Percentiles rank a stretch among this genome's conserved stretches.
phyloP scores from a whole-genome alignment of 1,140 invertebrate genomes.

The Drosophila setifemur region DNA sequence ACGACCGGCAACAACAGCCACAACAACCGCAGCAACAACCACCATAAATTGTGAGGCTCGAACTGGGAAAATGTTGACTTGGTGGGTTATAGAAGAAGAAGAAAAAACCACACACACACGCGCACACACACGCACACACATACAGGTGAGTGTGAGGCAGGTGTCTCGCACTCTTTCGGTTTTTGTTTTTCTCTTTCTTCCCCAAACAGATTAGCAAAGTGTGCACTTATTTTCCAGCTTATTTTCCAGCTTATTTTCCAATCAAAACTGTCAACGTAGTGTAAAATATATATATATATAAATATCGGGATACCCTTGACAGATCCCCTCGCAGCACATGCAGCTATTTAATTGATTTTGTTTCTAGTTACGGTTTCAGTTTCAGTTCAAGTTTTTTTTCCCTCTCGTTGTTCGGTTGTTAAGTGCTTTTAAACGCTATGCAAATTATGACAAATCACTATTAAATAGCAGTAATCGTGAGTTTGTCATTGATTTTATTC shows the following conservation, averaged over 20 bases:
- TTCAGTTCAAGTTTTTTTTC: slow-evolving; percentile 8
- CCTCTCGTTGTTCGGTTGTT: slow-evolving; percentile 46
- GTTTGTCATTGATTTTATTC: slow-evolving; percentile 59
- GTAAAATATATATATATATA: background rate
- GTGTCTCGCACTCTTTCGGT: slow-evolving; percentile 9
- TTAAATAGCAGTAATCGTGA: slow-evolving; percentile 66
- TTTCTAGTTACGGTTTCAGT: slow-evolving; percentile 15
- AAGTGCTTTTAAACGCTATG: slow-evolving; percentile 73
- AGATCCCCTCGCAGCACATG: slow-evolving; percentile 25
- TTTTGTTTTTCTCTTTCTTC: background rate
- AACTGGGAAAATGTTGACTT: slow-evolving; percentile 25
- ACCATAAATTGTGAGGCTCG: slow-evolving; percentile 37
- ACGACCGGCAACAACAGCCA: slow-evolving; percentile 12
- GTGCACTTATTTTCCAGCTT: slow-evolving; percentile 7
- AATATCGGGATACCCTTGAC: slow-evolving; percentile 54
- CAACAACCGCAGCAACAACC: slow-evolving; percentile 27
- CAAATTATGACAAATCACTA: slow-evolving; percentile 78
- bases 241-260: slow-evolving; percentile 1
- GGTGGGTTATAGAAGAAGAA: slow-evolving; percentile 12
- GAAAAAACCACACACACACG: background rate
- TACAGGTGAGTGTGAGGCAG: slow-evolving; percentile 25
- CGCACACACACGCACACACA: background rate
- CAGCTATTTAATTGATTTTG: slow-evolving; percentile 73
- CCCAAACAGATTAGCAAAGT: slow-evolving; percentile 18
- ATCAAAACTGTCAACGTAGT: slow-evolving; percentile 17